phyloP scores from a whole-genome alignment of 2,113 vertebrate genomes.

The Oryctolagus cuniculus region mOryCun1.1 NC_091440.1:116899001-116899500 shows the following conservation, averaged over 20 bases:
- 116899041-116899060: slow-evolving; percentile 30
- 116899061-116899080: slow-evolving; percentile 70
- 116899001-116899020: slow-evolving; percentile 57
- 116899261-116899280: background rate
- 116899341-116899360: background rate
- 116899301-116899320: slow-evolving; percentile 15
- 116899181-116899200: slow-evolving; percentile 9
- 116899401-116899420: slow-evolving; percentile 9
- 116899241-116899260: slow-evolving; percentile 23
- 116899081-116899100: slow-evolving; percentile 66
- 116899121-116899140: slow-evolving; percentile 46
- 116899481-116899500: background rate
- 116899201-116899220: slow-evolving; percentile 22
- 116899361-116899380: background rate
- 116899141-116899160: slow-evolving; percentile 7
- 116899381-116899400: background rate
- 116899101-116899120: slow-evolving; percentile 56
- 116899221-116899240: background rate
- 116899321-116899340: slow-evolving; percentile 28
- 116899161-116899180: slow-evolving; percentile 55
- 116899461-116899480: background rate
- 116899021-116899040: slow-evolving; percentile 46
- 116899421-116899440: background rate
- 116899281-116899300: slow-evolving; percentile 21
- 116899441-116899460: slow-evolving; percentile 37